Evolutionary conservation across 2,888 invertebrate species (phyloP), one percentile per base, ranked within the genome.

Genomic region (Hololepta plana): DNA sequence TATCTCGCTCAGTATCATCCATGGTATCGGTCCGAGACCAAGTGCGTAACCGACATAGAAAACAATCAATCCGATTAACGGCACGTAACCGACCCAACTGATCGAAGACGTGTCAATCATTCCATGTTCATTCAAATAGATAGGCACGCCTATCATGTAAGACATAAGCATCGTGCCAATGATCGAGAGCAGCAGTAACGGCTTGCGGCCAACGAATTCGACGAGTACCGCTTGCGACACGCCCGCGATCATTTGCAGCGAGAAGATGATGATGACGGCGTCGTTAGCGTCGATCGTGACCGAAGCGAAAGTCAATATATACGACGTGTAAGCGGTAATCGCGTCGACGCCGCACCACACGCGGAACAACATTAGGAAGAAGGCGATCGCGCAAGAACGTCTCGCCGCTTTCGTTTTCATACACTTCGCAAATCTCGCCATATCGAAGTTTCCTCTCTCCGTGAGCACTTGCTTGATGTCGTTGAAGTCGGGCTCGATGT

Each of bases 1-100:
- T 6, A 85, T 57, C 46, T 85, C 85, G 3, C 81, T 69, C 11
- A 35, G 28, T 63, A 77, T 73, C 59, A 82, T 64, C 76, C 77
- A 79, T 0, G 84, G 82, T 14, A 85, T 74, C 0, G 84, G 84
- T 0, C 84, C 84, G 40, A 72, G 74, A 20, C 82, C 82, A 20
- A 82, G 43, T 0, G 79, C 75, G 53, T 82, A 84, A 13, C 75
- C 64, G n/a, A 76, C 49, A 8, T 77, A 71, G 49, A 77, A 85
- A 2, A 75, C 34, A 9, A 75, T 72, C 12, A 84, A 49, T 14
- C 72, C 66, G 1, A 67, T 38, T 4, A 84, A 49, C 0, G 84
- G 81, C 26, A 84, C 45, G 74, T 77, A 80, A 1, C 64, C 59
- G 5, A 77, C 57, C 11, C 52, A 44, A 1, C 45, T 59, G 12